A percentile compares a stretch with the other conserved stretches of the same genome.
These are phyloP conservation scores for Plebejus melissa DNA, from an alignment of 2,888 invertebrate genomes.

Conservation along the genomic window DNA sequence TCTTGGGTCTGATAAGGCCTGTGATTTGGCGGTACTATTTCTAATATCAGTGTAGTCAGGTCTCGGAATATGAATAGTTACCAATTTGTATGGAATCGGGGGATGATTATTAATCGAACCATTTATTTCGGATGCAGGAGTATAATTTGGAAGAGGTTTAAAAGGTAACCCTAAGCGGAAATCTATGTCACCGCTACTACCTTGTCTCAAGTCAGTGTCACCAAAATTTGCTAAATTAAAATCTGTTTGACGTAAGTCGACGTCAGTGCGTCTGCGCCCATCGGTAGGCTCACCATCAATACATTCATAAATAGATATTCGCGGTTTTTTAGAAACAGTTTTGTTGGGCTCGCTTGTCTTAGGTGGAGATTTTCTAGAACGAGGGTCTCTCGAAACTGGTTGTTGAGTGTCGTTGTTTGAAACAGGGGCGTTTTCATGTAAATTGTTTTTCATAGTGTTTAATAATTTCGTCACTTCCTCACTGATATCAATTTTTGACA, in stretches of 20 bases:
- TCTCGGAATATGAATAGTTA: slow-evolving; percentile 81
- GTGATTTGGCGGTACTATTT: slow-evolving; percentile 83
- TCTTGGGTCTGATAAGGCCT: slow-evolving; percentile 87
- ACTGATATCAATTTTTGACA: slow-evolving; percentile 86
- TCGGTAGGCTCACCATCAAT: slow-evolving; percentile 76
- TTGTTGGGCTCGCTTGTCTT: slow-evolving; percentile 51
- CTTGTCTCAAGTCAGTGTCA: slow-evolving; percentile 82
- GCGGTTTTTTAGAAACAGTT: slow-evolving; percentile 52
- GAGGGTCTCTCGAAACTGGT: slow-evolving; percentile 60
- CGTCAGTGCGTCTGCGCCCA: slow-evolving; percentile 68
- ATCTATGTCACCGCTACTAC: slow-evolving; percentile 83
- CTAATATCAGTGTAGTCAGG: slow-evolving; percentile 88
- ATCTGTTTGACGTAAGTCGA: slow-evolving; percentile 75
- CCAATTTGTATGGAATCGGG: slow-evolving; percentile 84
- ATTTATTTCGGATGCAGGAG: slow-evolving; percentile 92
- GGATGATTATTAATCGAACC: slow-evolving; percentile 89
- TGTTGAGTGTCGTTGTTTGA: slow-evolving; percentile 45
- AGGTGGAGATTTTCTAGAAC: slow-evolving; percentile 63
- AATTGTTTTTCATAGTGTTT: slow-evolving; percentile 79
- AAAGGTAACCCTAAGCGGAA: slow-evolving; percentile 87
- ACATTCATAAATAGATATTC: slow-evolving; percentile 81
- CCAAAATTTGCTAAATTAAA: slow-evolving; percentile 78
- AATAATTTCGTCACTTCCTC: slow-evolving; percentile 85
- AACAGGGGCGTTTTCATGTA: slow-evolving; percentile 55
- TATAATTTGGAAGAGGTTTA: slow-evolving; percentile 88